Evolutionary conservation across 2,888 invertebrate species (phyloP).

Genomic region (Brachycybe producta): DNA sequence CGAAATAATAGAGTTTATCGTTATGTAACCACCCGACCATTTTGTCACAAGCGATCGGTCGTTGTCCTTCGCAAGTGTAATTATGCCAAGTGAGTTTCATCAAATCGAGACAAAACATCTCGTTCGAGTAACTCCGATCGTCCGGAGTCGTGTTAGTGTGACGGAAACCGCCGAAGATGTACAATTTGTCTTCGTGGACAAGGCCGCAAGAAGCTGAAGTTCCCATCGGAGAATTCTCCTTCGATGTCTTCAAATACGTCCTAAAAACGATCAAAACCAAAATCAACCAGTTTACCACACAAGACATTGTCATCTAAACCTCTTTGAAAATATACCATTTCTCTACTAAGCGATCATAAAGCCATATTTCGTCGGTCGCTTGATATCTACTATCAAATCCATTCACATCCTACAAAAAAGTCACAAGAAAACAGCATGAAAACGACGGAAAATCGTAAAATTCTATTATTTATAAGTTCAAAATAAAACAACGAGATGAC

Average conservation of each 20-base stretch:
- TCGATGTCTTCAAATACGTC: not conserved
- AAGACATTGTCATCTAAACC: conserved; percentile 2
- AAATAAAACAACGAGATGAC: too few species aligned
- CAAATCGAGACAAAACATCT: conserved; percentile 28
- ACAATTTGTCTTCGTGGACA: conserved; percentile 26
- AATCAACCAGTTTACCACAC: not conserved
- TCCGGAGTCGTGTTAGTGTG: conserved; percentile 5
- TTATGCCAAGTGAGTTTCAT: conserved; percentile 26
- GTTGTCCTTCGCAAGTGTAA: conserved; percentile 19
- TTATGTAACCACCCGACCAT: conserved; percentile 24
- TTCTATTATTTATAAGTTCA: too few species aligned
- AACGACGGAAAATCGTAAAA: too few species aligned
- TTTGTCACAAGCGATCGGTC: conserved; percentile 24
- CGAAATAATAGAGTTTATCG: conserved; percentile 1
- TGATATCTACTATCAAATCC: conserved; percentile 23
- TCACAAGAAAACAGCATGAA: too few species aligned
- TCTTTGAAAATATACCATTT: conserved; percentile 25
- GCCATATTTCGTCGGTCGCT: conserved; percentile 26
- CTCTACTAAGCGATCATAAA: conserved; percentile 28
- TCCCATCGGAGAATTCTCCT: conserved; percentile 27
- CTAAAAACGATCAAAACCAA: not conserved
- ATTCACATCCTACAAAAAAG: too few species aligned
- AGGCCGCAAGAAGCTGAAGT: conserved; percentile 30
- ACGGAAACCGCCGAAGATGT: conserved; percentile 31
- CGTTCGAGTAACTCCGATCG: conserved; percentile 25